Evolutionary conservation across 2,888 invertebrate species (phyloP), one percentile per base, ranked within the genome.

Genomic region (Scaptomyza tumidula): DNA sequence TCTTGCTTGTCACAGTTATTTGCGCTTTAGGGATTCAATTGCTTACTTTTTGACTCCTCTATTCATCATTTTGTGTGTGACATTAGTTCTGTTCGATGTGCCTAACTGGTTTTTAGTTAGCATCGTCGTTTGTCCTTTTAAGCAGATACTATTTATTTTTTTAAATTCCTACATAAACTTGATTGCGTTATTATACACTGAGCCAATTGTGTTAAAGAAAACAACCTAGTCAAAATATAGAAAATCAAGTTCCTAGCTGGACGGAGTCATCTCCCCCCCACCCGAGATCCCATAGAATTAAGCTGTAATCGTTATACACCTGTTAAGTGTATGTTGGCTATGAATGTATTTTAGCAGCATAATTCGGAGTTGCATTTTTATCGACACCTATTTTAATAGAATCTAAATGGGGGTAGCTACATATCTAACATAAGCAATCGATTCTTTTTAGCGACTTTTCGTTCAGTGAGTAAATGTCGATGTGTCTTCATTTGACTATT

Each of bases 91-190:
- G 39, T 9, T 63, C 44, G 37, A 14, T 44, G 44, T 65, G 33
- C 33, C 66, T 27, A 65, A 65, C 66, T 56, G 56, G 65, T 65
- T 65, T 66, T 31, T 39, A 39, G 37, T n/a, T 1, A 33, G n/a
- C 37, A 31, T n/a, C 56, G 41, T 19, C 39, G 31, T 27, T 48
- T 37, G 19, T 41, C 27, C 39, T 37, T 53, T 53, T 29, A 33
- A 11, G 43, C 31, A 31, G 45, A 31, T 61, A 50, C 24, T 29
- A 44, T 62, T 33, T 39, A 56, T 27, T 49, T 50, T 37, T 31
- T 10, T 33, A 29, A 16, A 33, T 29, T 56, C 39, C 29, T 16
- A 19, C 14, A 58, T 66, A 52, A 66, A 73, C 52, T 57, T 62
- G 71, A 52, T 56, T 57, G 13, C 3, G 27, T 19, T 45, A 41